Evolutionary conservation across 1,140 invertebrate species (phyloP).

Genomic region (Drosophila jambulina): DNA sequence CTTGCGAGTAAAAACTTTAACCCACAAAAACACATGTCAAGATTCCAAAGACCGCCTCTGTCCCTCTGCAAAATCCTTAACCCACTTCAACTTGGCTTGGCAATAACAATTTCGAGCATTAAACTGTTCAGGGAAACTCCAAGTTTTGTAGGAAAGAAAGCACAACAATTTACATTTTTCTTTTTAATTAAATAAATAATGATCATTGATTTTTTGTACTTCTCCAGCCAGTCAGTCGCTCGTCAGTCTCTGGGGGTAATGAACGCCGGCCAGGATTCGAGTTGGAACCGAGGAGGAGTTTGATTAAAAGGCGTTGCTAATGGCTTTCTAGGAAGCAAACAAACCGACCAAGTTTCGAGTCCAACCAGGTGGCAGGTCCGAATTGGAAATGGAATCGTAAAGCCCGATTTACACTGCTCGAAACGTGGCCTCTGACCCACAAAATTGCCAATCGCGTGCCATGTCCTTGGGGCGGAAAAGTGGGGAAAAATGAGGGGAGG

Average conservation of each 20-base stretch:
- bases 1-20: neutral
- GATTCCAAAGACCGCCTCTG: neutral
- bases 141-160: slow-evolving; percentile 12
- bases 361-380: slow-evolving; percentile 6
- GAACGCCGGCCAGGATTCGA: slow-evolving; percentile 41
- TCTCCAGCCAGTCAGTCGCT: neutral
- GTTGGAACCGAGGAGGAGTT: slow-evolving; percentile 29
- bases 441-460: slow-evolving; percentile 43
- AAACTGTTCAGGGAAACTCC: neutral
- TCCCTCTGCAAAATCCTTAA: slow-evolving; percentile 9
- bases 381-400: slow-evolving; percentile 40
- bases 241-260: neutral
- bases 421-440: slow-evolving; percentile 17
- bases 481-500: neutral
- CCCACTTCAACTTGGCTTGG: slow-evolving; percentile 4
- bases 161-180: slow-evolving; percentile 23
- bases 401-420: slow-evolving; percentile 14
- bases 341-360: neutral
- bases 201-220: slow-evolving; percentile 40
- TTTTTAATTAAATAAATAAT: slow-evolving; percentile 47
- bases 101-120: neutral
- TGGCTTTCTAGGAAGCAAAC: slow-evolving; percentile 44
- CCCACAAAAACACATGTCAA: slow-evolving; percentile 11
- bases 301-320: slow-evolving; percentile 78
- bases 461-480: slow-evolving; percentile 1